phyloP scores from a whole-genome alignment of 2,888 invertebrate genomes.

The Stenurella melanura region DNA sequence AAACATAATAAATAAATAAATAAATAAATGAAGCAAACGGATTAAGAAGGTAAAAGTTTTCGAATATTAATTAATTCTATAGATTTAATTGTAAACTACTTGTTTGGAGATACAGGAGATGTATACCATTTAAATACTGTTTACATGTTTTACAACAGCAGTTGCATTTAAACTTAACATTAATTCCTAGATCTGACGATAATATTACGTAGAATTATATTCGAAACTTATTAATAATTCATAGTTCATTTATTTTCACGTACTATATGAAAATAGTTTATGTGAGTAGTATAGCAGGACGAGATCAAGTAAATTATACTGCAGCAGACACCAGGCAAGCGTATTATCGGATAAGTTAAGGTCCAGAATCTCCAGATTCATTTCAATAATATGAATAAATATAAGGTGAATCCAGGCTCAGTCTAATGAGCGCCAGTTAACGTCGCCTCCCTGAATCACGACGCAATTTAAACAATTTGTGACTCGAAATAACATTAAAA shows the following conservation, averaged over 20 bases:
- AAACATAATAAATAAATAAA: too few relatives aligned
- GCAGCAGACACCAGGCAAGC: constrained; percentile 39
- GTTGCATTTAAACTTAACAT: too few relatives aligned
- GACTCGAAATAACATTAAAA: constrained; percentile 75
- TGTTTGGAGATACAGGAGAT: too few relatives aligned
- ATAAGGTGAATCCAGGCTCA: constrained; percentile 72
- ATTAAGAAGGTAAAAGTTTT: too few relatives aligned
- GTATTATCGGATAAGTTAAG: constrained; percentile 53
- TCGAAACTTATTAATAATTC: background rate
- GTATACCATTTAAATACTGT: too few relatives aligned
- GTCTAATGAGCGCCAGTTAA: constrained; percentile 74
- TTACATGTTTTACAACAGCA: too few relatives aligned
- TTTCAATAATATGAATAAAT: constrained; percentile 75
- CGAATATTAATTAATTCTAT: too few relatives aligned
- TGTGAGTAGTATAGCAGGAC: background rate
- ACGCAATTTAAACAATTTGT: constrained; percentile 76
- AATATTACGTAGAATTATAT: background rate
- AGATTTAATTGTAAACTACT: too few relatives aligned
- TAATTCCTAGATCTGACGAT: too few relatives aligned
- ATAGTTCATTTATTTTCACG: background rate
- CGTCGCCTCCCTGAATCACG: constrained; percentile 75
- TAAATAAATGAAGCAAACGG: too few relatives aligned
- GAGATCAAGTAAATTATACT: constrained; percentile 50
- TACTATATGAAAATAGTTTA: background rate
- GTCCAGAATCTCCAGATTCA: constrained; percentile 68